Conservation (phyloP, 2,797 vertebrate species). For the Lepidocolaptes lacrymiger region DNA sequence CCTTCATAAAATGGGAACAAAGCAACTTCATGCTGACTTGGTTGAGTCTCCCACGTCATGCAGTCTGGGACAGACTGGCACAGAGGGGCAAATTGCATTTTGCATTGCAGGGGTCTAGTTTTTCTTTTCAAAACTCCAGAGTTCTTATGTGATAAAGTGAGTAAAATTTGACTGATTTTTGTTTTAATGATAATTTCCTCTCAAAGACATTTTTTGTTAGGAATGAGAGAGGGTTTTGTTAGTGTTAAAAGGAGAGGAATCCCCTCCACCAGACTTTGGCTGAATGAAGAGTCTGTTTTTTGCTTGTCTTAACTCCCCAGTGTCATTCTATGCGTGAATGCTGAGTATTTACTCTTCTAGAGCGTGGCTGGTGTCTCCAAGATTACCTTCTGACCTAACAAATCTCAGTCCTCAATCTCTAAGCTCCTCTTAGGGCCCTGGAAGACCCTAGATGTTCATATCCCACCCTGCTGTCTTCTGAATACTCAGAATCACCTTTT, state of each 20-base stretch:
- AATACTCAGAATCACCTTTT: not conserved
- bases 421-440: not conserved
- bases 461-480: not conserved
- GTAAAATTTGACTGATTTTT: not conserved
- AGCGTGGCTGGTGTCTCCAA: not conserved
- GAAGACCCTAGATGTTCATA: not conserved
- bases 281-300: not conserved
- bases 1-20: not conserved
- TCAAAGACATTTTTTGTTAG: not conserved
- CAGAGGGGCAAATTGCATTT: not conserved
- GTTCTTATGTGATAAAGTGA: not conserved
- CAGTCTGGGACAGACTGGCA: not conserved
- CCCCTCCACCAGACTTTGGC: not conserved
- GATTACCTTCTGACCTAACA: not conserved
- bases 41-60: not conserved
- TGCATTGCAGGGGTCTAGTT: not conserved
- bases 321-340: not conserved
- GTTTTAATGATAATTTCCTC: not conserved
- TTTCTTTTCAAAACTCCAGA: not conserved
- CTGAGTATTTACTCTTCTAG: not conserved
- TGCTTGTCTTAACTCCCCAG: not conserved
- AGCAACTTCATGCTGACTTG: not conserved
- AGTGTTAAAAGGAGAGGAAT: not conserved
- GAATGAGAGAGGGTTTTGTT: not conserved
- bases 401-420: not conserved